phyloP scores from a whole-genome alignment of 2,888 invertebrate species.

The Cryptocheilus praepositus region DNA sequence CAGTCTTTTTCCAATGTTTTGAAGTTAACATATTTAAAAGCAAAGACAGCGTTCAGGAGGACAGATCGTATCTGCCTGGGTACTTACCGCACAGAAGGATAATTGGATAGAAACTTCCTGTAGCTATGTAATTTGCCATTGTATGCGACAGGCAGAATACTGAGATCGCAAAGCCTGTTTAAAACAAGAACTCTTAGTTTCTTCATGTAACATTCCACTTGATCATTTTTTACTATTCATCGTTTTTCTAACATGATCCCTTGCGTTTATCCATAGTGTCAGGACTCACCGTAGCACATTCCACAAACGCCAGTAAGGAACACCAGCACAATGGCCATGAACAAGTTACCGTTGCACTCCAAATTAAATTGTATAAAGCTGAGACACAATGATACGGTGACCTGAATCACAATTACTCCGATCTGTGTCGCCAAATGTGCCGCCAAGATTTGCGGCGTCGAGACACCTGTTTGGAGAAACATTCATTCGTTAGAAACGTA shows the following conservation, averaged over 20 bases:
- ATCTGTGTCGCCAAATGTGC: constrained; percentile 88
- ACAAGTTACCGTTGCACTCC: constrained; percentile 79
- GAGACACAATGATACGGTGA: constrained; percentile 79
- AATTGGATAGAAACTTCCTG: constrained; percentile 94
- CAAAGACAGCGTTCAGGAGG: background rate
- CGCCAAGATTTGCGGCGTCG: constrained; percentile 85
- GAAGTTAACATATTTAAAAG: background rate
- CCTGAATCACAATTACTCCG: constrained; percentile 84
- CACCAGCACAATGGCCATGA: constrained; percentile 79
- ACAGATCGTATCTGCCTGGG: background rate
- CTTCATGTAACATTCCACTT: too few species aligned
- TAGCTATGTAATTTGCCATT: constrained; percentile 88
- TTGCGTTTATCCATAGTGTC: background rate
- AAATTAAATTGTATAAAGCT: constrained; percentile 80
- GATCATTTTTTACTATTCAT: too few species aligned
- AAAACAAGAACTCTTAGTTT: background rate
- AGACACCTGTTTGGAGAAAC: constrained; percentile 78
- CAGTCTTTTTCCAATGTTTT: too few species aligned
- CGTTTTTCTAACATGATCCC: background rate
- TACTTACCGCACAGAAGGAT: constrained; percentile 88
- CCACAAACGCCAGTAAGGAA: constrained; percentile 87
- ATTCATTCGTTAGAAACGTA: background rate
- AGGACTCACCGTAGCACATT: constrained; percentile 85
- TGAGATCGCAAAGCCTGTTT: constrained; percentile 86
- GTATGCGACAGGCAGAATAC: constrained; percentile 86